These are phyloP conservation scores for Lepidurus apus DNA, from an alignment of 1,140 invertebrate species.

Conservation along the genomic window DNA sequence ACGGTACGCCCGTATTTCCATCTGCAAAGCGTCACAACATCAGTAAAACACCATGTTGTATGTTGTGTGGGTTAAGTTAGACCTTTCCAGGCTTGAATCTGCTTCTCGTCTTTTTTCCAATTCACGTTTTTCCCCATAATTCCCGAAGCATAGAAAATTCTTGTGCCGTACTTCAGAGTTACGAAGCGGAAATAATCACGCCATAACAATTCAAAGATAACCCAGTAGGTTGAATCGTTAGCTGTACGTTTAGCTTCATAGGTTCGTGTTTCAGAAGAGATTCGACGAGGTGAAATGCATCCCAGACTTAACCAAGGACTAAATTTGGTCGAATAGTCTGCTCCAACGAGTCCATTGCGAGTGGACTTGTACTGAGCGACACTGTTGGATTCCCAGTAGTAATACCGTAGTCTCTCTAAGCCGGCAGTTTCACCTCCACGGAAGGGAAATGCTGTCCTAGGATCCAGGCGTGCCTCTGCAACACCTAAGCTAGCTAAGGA, in stretches of 20 bases:
- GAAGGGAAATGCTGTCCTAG: slow-evolving; percentile 43
- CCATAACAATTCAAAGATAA: slow-evolving; percentile 48
- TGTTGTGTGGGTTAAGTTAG: slow-evolving; percentile 26
- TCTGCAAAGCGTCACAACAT: slow-evolving; percentile 29
- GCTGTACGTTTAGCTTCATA: slow-evolving; percentile 43
- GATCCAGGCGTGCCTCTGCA: slow-evolving; percentile 34
- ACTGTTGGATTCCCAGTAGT: slow-evolving; percentile 45
- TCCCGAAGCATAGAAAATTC: slow-evolving; percentile 44
- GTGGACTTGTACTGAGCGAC: slow-evolving; percentile 38
- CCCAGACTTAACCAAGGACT: slow-evolving; percentile 47
- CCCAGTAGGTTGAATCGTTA: slow-evolving; percentile 48
- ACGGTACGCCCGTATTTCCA: slow-evolving; percentile 48
- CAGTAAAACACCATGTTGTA: slow-evolving; percentile 13
- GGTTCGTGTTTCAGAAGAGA: slow-evolving; percentile 45
- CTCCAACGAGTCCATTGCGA: background rate
- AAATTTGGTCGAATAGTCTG: slow-evolving; percentile 48
- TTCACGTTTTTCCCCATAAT: slow-evolving; percentile 40
- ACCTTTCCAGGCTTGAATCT: slow-evolving; percentile 45
- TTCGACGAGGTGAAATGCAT: slow-evolving; percentile 45
- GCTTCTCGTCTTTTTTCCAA: slow-evolving; percentile 43
- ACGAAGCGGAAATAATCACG: slow-evolving; percentile 48
- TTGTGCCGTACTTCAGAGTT: slow-evolving; percentile 45
- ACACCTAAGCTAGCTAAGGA: slow-evolving; percentile 39
- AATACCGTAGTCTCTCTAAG: slow-evolving; percentile 42
- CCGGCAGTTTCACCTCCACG: slow-evolving; percentile 44